Percentiles rank a stretch among this genome's conserved stretches.
These are phyloP conservation scores for Leptodactylus fallax DNA, from an alignment of 2,797 vertebrate genomes.

Conservation along the genomic window DNA sequence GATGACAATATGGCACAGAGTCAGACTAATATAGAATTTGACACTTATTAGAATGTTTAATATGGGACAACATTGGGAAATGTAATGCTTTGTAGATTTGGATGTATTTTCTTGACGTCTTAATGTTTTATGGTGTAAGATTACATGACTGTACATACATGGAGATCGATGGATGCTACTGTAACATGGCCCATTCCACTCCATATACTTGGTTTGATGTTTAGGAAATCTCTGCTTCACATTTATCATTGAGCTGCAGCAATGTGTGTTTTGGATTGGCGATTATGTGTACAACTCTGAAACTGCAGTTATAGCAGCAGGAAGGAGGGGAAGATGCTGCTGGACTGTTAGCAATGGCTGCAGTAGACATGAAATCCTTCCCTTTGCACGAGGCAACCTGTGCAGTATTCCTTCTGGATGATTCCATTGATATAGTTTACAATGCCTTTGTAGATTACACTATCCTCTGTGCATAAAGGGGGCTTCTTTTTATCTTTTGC, in stretches of 20 bases:
- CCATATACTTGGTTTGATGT: background rate
- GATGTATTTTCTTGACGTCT: background rate
- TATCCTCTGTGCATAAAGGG: constrained; percentile 32
- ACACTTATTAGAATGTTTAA: background rate
- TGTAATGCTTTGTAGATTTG: background rate
- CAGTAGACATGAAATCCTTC: background rate
- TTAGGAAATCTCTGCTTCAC: background rate
- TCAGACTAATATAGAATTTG: background rate
- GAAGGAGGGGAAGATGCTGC: background rate
- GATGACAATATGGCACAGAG: no score
- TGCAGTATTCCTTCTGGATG: constrained; percentile 23
- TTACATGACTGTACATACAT: background rate
- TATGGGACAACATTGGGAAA: background rate
- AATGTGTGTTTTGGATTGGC: no score
- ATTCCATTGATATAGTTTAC: constrained; percentile 11
- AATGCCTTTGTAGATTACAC: constrained; percentile 32
- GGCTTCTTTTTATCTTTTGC: constrained; percentile 69
- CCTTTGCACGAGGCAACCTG: background rate
- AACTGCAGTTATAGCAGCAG: no score
- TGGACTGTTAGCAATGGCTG: background rate
- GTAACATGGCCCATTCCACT: background rate
- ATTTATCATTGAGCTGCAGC: background rate
- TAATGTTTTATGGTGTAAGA: no score
- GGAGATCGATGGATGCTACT: background rate
- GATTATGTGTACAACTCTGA: no score